Percentiles rank a stretch among this genome's conserved stretches.
Conservation (phyloP, 1,140 invertebrate genomes). For the Delia radicum region DNA sequence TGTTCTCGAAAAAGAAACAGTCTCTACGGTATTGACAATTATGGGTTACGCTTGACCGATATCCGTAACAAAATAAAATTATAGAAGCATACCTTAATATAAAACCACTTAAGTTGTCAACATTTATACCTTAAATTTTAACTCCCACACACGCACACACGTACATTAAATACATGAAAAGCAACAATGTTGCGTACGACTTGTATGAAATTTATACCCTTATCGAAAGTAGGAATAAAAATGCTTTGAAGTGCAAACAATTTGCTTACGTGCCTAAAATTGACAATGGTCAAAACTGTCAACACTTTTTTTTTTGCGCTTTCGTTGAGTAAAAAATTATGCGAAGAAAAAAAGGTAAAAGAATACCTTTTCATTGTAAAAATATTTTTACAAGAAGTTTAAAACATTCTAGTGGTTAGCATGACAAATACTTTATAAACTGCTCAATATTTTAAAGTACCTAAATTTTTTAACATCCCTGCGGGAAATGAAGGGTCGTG, state of each 20-base stretch:
- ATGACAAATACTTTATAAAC: too few relatives aligned
- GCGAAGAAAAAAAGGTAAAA: neutral
- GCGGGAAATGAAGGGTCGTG: too few relatives aligned
- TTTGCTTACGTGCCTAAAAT: conserved; percentile 23
- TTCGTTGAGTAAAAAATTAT: neutral
- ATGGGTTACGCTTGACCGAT: conserved; percentile 20
- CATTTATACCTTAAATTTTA: neutral
- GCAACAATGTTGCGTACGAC: neutral
- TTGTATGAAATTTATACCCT: neutral
- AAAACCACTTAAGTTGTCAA: conserved; percentile 22
- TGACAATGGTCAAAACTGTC: conserved; percentile 21
- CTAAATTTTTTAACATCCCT: too few relatives aligned
- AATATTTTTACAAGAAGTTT: neutral
- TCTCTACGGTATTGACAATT: conserved; percentile 16
- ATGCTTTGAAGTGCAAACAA: conserved; percentile 23
- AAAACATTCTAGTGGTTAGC: neutral
- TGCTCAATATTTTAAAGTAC: too few relatives aligned
- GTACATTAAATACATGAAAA: neutral
- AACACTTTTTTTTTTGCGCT: neutral
- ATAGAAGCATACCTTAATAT: conserved; percentile 2
- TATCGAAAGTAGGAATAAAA: neutral
- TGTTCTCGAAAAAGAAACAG: neutral
- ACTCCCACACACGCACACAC: neutral
- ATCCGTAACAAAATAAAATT: neutral
- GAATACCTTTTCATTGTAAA: neutral